Evolutionary conservation across 2,888 invertebrate species (phyloP), one percentile per base, ranked within the genome.

Genomic region (Sceliomorpha sp.): DNA sequence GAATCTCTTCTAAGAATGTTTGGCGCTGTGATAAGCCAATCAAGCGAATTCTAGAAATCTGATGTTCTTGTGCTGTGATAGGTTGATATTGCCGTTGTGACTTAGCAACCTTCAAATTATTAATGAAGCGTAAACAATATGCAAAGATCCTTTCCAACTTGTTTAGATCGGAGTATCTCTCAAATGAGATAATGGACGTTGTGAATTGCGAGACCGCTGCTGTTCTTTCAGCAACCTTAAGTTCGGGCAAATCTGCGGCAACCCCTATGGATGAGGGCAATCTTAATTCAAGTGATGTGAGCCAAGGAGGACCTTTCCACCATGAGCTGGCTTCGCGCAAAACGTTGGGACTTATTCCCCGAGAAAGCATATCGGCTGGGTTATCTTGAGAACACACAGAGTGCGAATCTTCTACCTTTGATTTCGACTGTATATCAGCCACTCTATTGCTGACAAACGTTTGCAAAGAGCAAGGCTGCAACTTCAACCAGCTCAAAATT

Each of bases 401-500:
- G 1, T 17, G n/a, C 77, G 75, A 77, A 1, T 51, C 5, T 8
- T 8, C 4, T 2, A n/a, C 10, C 3, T n/a, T 14, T 12, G 44
- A 26, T 7, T 29, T 7, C 5, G 17, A n/a, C 34, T 48, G 63
- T 26, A 63, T 55, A 14, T 55, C 47, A 1, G 40, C 20, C 1
- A 62, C 53, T 1, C 63, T 17, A 55, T 55, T 63, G 0, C 73
- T 67, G 0, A 80, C 76, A 36, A 79, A 81, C 0, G 71, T 72
- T 42, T 76, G 73, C 48, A 73, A 67, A 6, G 17, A 55, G 13
- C 24, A 36, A 5, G 72, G 56, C 20, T 58, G 34, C 1, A 59
- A 44, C 3, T 32, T 36, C n/a, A 81, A 44, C 78, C 79, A 80
- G n/a, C 51, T 37, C 14, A 81, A 58, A 0, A 70, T 72, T 2